These are phyloP conservation scores for Nestor notabilis DNA, from an alignment of 2,113 vertebrate genomes.

Conservation along the genomic window DNA sequence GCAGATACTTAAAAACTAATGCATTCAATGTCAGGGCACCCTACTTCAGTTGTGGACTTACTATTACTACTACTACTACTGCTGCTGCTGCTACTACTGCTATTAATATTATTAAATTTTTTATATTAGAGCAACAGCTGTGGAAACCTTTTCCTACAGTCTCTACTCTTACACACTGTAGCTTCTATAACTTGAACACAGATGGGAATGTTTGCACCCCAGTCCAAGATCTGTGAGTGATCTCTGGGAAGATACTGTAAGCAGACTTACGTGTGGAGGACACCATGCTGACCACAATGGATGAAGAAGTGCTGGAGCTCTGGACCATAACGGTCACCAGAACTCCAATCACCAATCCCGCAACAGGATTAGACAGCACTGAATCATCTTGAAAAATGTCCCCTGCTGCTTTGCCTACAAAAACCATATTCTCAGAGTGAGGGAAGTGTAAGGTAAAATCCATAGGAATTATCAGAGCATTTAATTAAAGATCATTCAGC, in stretches of 20 bases:
- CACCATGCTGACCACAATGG: constrained; percentile 98
- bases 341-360: constrained; percentile 92
- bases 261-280: constrained; percentile 88
- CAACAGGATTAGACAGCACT: constrained; percentile 90
- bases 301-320: constrained; percentile 95
- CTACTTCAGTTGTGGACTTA: background rate
- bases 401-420: constrained; percentile 90
- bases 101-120: background rate
- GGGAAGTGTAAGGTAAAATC: background rate
- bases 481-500: background rate
- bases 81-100: background rate
- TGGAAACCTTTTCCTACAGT: background rate
- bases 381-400: constrained; percentile 93
- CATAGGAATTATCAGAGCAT: background rate
- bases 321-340: constrained; percentile 95
- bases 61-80: background rate
- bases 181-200: background rate
- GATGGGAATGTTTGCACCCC: background rate
- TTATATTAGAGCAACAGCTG: background rate
- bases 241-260: background rate
- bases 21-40: background rate
- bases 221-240: background rate
- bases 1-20: background rate
- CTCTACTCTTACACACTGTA: background rate
- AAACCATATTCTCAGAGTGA: background rate